These are phyloP conservation scores for Balearica regulorum DNA, from an alignment of 2,797 vertebrate genomes.

Conservation along the genomic window DNA sequence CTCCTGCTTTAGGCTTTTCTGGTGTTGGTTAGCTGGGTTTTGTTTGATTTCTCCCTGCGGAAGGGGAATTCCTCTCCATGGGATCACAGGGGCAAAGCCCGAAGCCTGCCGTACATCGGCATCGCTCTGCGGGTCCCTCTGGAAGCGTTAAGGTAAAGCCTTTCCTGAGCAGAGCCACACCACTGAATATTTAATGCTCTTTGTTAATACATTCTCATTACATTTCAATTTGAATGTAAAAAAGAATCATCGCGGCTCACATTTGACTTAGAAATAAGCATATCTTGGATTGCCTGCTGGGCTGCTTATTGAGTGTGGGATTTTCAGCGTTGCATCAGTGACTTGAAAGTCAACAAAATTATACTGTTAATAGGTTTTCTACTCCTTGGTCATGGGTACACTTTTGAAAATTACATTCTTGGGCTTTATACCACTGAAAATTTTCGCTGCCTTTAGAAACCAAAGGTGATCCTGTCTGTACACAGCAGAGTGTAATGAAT, in stretches of 20 bases:
- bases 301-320: neutral
- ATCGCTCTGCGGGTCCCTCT: neutral
- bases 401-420: neutral
- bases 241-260: neutral
- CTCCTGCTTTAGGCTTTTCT: neutral
- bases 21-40: neutral
- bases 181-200: neutral
- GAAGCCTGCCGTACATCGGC: neutral
- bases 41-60: neutral
- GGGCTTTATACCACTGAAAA: neutral
- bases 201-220: neutral
- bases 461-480: neutral
- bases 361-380: neutral
- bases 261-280: neutral
- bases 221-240: neutral
- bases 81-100: neutral
- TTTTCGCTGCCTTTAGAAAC: neutral
- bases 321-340: neutral
- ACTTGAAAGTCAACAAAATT: neutral
- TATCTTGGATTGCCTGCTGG: neutral
- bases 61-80: neutral
- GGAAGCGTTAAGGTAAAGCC: neutral
- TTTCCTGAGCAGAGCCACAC: neutral
- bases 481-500: neutral
- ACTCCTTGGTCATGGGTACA: neutral